A percentile compares a stretch with the other conserved stretches of the same genome.
phyloP scores from a whole-genome alignment of 2,113 vertebrate genomes.

The Gymnarchus niloticus region DNA sequence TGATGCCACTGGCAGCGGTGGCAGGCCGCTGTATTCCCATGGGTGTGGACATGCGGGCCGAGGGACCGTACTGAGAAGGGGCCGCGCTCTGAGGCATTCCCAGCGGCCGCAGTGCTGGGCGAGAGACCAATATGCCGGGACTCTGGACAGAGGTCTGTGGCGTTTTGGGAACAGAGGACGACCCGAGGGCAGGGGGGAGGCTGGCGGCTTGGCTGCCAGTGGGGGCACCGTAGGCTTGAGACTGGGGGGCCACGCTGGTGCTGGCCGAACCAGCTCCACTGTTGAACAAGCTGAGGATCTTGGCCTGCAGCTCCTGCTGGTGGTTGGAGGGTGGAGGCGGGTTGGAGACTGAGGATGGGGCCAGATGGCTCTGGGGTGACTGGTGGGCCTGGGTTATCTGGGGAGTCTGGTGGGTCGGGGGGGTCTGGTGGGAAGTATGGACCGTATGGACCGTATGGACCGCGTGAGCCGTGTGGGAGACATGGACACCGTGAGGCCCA shows the following conservation, averaged over 20 bases:
- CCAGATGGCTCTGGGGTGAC: slow-evolving; percentile 34
- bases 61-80: slow-evolving; percentile 59
- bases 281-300: slow-evolving; percentile 96
- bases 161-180: slow-evolving; percentile 60
- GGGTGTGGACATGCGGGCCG: slow-evolving; percentile 58
- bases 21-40: slow-evolving; percentile 58
- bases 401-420: background rate
- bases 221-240: slow-evolving; percentile 64
- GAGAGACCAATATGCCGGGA: slow-evolving; percentile 55
- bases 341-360: background rate
- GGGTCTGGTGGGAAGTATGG: background rate
- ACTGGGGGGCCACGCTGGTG: slow-evolving; percentile 29
- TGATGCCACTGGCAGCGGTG: slow-evolving; percentile 74
- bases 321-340: slow-evolving; percentile 53
- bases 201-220: slow-evolving; percentile 34
- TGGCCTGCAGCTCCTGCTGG: slow-evolving; percentile 94
- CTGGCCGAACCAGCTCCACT: slow-evolving; percentile 57
- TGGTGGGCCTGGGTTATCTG: slow-evolving; percentile 11
- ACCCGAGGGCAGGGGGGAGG: slow-evolving; percentile 32
- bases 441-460: background rate
- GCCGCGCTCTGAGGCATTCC: slow-evolving; percentile 52
- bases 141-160: slow-evolving; percentile 60
- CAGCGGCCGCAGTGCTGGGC: slow-evolving; percentile 51
- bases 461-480: slow-evolving; percentile 21
- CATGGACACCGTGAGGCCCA: slow-evolving; percentile 26